These are phyloP conservation scores for Fulmarus glacialis DNA, from an alignment of 2,113 vertebrate species.

Conservation along the genomic window DNA sequence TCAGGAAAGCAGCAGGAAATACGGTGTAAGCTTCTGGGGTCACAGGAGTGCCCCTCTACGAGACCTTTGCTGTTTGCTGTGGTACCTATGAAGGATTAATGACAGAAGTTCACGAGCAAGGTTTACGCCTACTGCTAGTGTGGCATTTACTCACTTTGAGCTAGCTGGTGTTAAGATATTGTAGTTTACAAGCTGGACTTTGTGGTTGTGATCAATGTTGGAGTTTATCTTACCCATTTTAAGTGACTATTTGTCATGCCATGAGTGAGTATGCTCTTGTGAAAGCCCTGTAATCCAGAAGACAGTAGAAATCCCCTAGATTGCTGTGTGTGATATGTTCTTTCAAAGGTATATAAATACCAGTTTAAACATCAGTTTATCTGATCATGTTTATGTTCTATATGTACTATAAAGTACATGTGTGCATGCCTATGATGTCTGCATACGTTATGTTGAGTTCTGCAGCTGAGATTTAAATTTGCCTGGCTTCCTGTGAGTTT, in stretches of 20 bases:
- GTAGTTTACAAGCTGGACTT: background rate
- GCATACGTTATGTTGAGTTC: background rate
- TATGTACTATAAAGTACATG: background rate
- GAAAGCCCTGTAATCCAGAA: background rate
- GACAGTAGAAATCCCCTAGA: background rate
- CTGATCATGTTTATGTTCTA: background rate
- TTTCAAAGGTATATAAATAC: background rate
- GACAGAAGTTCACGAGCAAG: background rate
- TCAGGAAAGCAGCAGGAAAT: background rate
- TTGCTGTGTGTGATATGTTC: background rate
- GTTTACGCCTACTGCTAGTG: background rate
- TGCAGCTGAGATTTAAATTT: slow-evolving; percentile 35
- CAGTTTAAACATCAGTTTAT: background rate
- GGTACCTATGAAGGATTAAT: background rate
- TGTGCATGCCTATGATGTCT: background rate
- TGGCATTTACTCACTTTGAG: background rate
- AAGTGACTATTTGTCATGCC: background rate
- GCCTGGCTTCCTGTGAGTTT: slow-evolving; percentile 15
- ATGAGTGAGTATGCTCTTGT: background rate
- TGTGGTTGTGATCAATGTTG: background rate
- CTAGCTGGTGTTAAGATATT: background rate
- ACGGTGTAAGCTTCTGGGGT: background rate
- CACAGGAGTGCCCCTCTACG: background rate
- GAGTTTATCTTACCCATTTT: background rate
- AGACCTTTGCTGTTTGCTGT: background rate